Percentiles rank a stretch among this genome's conserved stretches.
phyloP scores from a whole-genome alignment of 2,888 invertebrate species.

The Coremacera marginata region DNA sequence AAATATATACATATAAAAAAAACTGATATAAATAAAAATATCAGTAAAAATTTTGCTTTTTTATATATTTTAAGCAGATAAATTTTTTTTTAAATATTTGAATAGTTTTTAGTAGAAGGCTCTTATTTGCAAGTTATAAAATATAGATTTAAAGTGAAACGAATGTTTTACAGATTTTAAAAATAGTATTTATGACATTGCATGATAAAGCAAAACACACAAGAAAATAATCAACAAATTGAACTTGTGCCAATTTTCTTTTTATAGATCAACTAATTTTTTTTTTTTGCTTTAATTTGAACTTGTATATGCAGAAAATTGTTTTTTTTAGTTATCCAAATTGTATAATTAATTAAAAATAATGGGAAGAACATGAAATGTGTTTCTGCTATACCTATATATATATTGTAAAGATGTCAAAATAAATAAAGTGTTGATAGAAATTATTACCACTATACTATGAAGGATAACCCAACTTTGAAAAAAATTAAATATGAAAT shows the following conservation, averaged over 20 bases:
- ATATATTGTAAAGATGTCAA: too few relatives aligned
- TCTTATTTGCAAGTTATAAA: not conserved
- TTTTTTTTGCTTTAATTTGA: not conserved
- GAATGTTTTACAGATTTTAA: constrained; percentile 45
- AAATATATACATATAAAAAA: too few relatives aligned
- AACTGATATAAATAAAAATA: too few relatives aligned
- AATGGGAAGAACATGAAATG: not conserved
- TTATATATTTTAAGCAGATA: too few relatives aligned
- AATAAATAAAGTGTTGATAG: too few relatives aligned
- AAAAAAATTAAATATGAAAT: too few relatives aligned
- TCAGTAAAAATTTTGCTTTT: too few relatives aligned
- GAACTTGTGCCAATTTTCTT: constrained; percentile 64
- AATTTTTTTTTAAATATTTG: too few relatives aligned
- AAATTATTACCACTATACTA: too few relatives aligned
- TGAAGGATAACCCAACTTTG: too few relatives aligned
- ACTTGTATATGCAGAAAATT: not conserved
- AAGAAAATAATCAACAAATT: constrained; percentile 52
- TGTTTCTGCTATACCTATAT: too few relatives aligned
- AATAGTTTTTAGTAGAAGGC: not conserved
- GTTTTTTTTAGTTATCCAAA: not conserved
- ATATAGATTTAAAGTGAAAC: not conserved
- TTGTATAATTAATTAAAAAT: not conserved
- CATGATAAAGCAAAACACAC: constrained; percentile 51
- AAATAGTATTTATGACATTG: constrained; percentile 63
- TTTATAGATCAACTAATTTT: not conserved